Conservation (phyloP, 2,888 invertebrate species). For the Dione juno region DNA sequence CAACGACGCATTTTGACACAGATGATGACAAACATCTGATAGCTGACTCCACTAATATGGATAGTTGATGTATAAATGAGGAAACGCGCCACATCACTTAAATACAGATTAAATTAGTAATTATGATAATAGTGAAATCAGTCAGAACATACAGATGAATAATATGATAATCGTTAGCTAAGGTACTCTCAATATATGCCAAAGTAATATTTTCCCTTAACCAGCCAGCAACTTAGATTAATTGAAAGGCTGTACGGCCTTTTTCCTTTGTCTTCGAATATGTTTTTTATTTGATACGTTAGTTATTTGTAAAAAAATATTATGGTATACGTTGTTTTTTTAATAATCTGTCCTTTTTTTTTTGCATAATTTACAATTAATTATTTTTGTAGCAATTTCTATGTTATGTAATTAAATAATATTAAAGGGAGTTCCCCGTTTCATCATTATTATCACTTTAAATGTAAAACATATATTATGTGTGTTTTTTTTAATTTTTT, state of each 20-base stretch:
- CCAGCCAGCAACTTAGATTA: slow-evolving; percentile 1
- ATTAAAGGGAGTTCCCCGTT: background rate
- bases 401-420: background rate
- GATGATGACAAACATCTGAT: slow-evolving; percentile 31
- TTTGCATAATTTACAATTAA: background rate
- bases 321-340: background rate
- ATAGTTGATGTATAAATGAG: background rate
- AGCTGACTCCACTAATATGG: background rate
- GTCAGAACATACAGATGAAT: background rate
- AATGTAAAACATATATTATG: background rate
- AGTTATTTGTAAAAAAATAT: too few species aligned
- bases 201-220: background rate
- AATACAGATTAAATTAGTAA: too few species aligned
- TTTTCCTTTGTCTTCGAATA: background rate
- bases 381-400: background rate
- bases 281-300: slow-evolving; percentile 4
- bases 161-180: too few species aligned
- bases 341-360: background rate
- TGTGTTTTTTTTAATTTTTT: background rate
- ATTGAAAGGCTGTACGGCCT: slow-evolving; percentile 3
- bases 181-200: slow-evolving; percentile 5
- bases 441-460: background rate
- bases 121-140: too few species aligned
- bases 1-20: slow-evolving; percentile 53
- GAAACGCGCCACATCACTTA: background rate